Evolutionary conservation across 2,113 vertebrate species (phyloP), one percentile per base, ranked within the genome.

Genomic region (Tonatia bakeri): DNA sequence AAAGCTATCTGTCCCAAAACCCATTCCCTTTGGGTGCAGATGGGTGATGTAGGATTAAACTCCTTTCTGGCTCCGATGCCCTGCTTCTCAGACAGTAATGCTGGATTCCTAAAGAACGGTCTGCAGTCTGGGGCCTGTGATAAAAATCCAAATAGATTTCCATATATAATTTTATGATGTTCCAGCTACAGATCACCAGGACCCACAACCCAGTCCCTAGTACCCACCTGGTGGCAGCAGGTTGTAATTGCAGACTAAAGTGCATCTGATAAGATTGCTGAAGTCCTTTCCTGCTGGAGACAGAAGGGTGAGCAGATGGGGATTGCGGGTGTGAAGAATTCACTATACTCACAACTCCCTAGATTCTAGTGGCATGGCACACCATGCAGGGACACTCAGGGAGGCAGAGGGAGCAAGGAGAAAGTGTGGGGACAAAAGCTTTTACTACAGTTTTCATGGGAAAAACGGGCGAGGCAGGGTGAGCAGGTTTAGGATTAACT

Each of bases 171-270:
- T 84, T 22, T 36, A 22, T 1, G 14, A 67, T n/a, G 45, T 73
- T 17, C 3, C 15, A 10, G 56, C 14, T 10, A 0, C 45, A 4
- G 52, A 50, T 65, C 54, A 0, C 33, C 59, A 67, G 76, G 67
- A 40, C 13, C 38, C 40, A 17, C 40, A 72, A 8, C 7, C 7
- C 9, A 0, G 70, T 67, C 81, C 95, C 72, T 61, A 89, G 96
- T 94, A 90, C 87, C 95, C 91, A 33, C 87, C 94, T 94, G 80
- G 87, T 97, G 97, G 84, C 90, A 33, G 13, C 2, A 20, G 45
- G 6, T 2, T 38, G 56, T 52, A 65, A 87, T 28, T 92, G 87
- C 96, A 95, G 70, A 28, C 38, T 1, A 2, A 14, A 14, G 31
- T 15, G 19, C 45, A 8, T 31, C 28, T 8, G 16, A 8, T 7